Evolutionary conservation across 2,888 invertebrate genomes (phyloP), one percentile per base, ranked within the genome.

Genomic region (Sarcophaga rosellei): DNA sequence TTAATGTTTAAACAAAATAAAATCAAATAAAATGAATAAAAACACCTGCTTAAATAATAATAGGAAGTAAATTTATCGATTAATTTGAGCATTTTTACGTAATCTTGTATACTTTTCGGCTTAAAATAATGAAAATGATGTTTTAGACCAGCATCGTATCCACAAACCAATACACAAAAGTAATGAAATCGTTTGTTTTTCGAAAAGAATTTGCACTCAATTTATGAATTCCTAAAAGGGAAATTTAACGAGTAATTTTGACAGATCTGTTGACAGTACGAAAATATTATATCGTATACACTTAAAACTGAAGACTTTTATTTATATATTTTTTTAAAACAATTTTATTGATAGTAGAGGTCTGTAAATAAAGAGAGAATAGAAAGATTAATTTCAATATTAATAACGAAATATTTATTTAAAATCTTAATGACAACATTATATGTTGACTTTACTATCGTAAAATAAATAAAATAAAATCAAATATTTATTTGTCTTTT

Each of bases 81-180:
- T 35, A 35, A 35, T 35, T 35, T 35, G 35, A 35, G 35, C 35
- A 35, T 47, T 11, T 11, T 66, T 1, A 10, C 15, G 1, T 65
- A n/a, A 20, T 47, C 8, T 76, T 85, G 88, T 84, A 85, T 89
- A 89, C 83, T 89, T 89, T 87, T 53, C 76, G 89, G 89, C 89
- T 25, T 17, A 77, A 59, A 25, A 75, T 63, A 70, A 35, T 66
- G 10, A 44, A 35, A 4, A 10, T 20, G 17, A 69, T 47, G n/a
- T 59, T 11, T 21, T 17, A 35, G 21, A 57, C 17, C 21, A 62
- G 20, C 61, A 75, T 62, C 76, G 62, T 57, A 76, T 62, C 45
- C 82, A 66, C 79, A 79, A 82, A 76, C 83, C 72, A 69, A 44
- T 12, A 59, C 21, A 70, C n/a, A n/a, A 21, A 17, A 63, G 5